A percentile compares a stretch with the other conserved stretches of the same genome.
Conservation (phyloP, 2,888 invertebrate species). For the Synanthedon tipuliformis region DNA sequence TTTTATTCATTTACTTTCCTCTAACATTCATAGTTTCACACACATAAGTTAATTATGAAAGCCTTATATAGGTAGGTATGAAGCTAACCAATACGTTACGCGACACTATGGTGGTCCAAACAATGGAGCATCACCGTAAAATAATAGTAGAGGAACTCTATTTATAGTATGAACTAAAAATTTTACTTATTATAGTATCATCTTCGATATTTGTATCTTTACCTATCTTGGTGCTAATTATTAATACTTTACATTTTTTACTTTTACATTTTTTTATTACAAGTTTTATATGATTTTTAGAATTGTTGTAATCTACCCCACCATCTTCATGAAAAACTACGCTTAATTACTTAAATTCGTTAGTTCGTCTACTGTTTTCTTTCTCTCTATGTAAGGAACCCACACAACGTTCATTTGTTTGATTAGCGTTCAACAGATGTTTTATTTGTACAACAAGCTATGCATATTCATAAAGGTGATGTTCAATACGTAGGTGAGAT, state of each 20-base stretch:
- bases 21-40: neutral
- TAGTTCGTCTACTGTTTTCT: neutral
- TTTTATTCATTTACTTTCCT: neutral
- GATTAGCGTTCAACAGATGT: conserved; percentile 32
- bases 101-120: conserved; percentile 38
- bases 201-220: too few relatives aligned
- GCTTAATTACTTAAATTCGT: too few relatives aligned
- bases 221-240: too few relatives aligned
- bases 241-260: too few relatives aligned
- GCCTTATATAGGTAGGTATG: conserved; percentile 17
- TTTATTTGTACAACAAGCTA: conserved; percentile 34
- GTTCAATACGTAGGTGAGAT: neutral
- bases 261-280: too few relatives aligned
- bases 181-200: too few relatives aligned
- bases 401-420: conserved; percentile 43
- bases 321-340: too few relatives aligned
- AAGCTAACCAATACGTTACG: conserved; percentile 12
- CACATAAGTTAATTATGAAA: conserved; percentile 50
- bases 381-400: conserved; percentile 14
- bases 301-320: too few relatives aligned
- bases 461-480: conserved; percentile 16
- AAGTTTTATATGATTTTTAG: too few relatives aligned
- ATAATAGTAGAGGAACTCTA: too few relatives aligned
- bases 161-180: too few relatives aligned
- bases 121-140: conserved; percentile 42